phyloP scores from a whole-genome alignment of 1,140 invertebrate genomes.

The Heliconius congener region DNA sequence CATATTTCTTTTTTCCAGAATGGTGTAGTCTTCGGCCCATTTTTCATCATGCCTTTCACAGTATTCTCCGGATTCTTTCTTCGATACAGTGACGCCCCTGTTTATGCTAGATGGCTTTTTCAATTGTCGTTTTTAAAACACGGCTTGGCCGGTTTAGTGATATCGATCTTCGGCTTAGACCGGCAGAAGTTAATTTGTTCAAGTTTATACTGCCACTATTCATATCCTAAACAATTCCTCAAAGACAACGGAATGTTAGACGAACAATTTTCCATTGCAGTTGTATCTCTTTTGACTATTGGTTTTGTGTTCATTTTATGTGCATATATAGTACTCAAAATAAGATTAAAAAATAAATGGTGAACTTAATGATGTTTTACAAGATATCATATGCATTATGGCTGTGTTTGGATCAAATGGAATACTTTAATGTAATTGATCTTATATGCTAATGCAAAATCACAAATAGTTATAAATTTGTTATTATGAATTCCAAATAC shows the following conservation, averaged over 20 bases:
- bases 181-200: constrained; percentile 85
- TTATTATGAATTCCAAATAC: not conserved
- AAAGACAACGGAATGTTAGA: constrained; percentile 88
- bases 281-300: constrained; percentile 83
- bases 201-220: constrained; percentile 86
- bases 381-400: constrained; percentile 4
- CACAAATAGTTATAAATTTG: not conserved
- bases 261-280: constrained; percentile 82
- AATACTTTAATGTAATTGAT: not conserved
- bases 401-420: constrained; percentile 13
- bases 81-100: constrained; percentile 90
- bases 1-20: constrained; percentile 80
- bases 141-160: constrained; percentile 87
- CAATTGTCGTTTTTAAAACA: constrained; percentile 92
- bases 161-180: constrained; percentile 85
- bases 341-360: constrained; percentile 83
- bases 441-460: not conserved
- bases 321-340: constrained; percentile 86
- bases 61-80: constrained; percentile 96
- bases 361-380: constrained; percentile 28
- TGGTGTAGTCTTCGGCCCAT: constrained; percentile 92
- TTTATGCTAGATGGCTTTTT: constrained; percentile 91
- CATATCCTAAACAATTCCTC: constrained; percentile 86
- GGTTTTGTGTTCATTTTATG: constrained; percentile 84
- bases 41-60: constrained; percentile 91